A percentile compares a stretch with the other conserved stretches of the same genome.
phyloP scores from a whole-genome alignment of 2,888 invertebrate species.

The Litoditis marina region DNA sequence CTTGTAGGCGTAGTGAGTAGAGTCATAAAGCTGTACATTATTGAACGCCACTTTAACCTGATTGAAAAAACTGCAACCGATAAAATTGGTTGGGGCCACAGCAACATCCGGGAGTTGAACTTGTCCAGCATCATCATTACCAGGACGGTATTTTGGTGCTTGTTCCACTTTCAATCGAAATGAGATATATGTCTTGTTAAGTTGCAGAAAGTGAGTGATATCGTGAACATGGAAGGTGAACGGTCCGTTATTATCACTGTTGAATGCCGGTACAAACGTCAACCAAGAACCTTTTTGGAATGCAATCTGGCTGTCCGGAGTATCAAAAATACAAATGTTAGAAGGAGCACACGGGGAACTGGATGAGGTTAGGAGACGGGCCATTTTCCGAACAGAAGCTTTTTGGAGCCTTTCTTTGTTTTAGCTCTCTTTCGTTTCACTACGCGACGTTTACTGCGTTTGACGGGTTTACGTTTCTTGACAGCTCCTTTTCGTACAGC shows the following conservation, averaged over 20 bases:
- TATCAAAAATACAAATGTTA: neutral
- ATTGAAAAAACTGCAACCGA: neutral
- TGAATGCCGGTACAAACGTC: neutral
- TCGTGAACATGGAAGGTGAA: neutral
- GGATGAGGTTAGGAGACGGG: neutral
- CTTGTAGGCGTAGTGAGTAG: constrained; percentile 7
- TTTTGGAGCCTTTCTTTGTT: neutral
- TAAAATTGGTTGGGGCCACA: neutral
- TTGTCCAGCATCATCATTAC: too few relatives aligned
- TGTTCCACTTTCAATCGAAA: neutral
- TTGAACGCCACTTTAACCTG: neutral
- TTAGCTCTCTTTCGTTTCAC: neutral
- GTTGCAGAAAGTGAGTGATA: neutral
- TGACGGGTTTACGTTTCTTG: neutral
- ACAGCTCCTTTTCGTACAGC: neutral
- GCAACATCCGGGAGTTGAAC: too few relatives aligned
- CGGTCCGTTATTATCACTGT: neutral
- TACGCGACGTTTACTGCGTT: neutral
- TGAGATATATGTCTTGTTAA: neutral
- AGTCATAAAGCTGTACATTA: constrained; percentile 8
- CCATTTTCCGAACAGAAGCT: neutral
- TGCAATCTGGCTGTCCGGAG: neutral
- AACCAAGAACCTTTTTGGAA: neutral
- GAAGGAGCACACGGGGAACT: neutral
- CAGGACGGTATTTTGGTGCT: too few relatives aligned